Evolutionary conservation across 2,888 invertebrate genomes (phyloP).

Genomic region (Baronia brevicornis): DNA sequence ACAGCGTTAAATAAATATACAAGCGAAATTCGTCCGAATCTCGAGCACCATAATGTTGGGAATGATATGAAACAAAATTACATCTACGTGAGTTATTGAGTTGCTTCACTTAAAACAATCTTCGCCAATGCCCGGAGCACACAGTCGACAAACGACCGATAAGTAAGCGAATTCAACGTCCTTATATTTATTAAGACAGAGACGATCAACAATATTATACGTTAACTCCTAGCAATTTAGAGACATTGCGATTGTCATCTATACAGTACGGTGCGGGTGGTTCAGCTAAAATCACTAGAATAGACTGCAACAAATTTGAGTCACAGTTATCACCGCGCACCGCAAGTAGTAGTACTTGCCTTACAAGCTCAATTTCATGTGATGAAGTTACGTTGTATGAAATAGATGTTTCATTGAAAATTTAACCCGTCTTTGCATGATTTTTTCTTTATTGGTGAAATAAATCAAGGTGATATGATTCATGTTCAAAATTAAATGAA

Average conservation of each 20-base stretch:
- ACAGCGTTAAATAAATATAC: not conserved
- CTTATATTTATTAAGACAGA: conserved; percentile 44
- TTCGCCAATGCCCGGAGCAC: conserved; percentile 24
- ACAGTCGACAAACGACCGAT: conserved; percentile 31
- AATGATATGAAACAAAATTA: not conserved
- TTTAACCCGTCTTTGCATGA: no score
- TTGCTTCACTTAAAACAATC: no score
- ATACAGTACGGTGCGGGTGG: conserved; percentile 3
- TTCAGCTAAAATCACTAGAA: conserved; percentile 1
- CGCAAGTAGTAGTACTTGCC: no score
- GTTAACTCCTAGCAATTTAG: conserved; percentile 52
- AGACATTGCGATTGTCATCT: conserved; percentile 34
- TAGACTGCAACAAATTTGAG: no score
- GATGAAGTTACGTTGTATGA: no score
- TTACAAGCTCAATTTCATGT: no score
- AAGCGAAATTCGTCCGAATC: conserved; percentile 3
- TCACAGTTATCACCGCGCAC: no score
- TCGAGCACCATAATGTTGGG: not conserved
- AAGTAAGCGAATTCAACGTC: conserved; percentile 47
- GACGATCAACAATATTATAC: conserved; percentile 44
- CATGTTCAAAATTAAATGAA: no score
- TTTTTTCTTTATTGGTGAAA: no score
- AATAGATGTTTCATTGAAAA: no score
- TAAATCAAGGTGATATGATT: no score
- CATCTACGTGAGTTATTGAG: no score